Percentiles rank a stretch among this genome's conserved stretches.
Evolutionary conservation across 2,113 vertebrate species (phyloP).

Genomic region (Genyomyrus donnyi): DNA sequence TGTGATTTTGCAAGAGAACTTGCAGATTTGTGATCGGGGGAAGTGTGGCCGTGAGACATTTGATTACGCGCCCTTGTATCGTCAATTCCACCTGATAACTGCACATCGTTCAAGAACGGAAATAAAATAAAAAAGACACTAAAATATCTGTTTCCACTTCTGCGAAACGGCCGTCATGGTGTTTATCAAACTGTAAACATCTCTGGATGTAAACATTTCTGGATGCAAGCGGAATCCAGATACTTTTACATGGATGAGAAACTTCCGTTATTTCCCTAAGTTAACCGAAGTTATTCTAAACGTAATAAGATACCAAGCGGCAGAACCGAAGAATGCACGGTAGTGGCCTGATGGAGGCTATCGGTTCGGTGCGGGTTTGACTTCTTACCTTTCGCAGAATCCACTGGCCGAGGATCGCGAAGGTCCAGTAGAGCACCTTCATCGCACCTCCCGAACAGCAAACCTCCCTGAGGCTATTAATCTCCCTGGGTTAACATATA

Average conservation of each 20-base stretch:
- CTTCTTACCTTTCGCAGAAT: slow-evolving; percentile 59
- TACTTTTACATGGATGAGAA: background rate
- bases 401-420: slow-evolving; percentile 62
- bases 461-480: slow-evolving; percentile 54
- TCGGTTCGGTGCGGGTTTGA: background rate
- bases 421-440: slow-evolving; percentile 65
- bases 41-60: background rate
- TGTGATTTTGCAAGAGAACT: background rate
- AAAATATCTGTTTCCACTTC: background rate
- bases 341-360: background rate
- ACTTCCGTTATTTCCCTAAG: background rate
- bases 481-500: slow-evolving; percentile 58
- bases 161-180: background rate
- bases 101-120: too few relatives aligned
- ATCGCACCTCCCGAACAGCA: slow-evolving; percentile 59
- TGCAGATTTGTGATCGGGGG: background rate
- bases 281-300: background rate
- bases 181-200: background rate
- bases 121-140: background rate
- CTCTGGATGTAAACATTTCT: background rate
- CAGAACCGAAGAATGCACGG: background rate
- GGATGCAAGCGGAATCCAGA: background rate
- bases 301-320: background rate
- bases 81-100: background rate
- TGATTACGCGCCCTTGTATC: background rate